Base-by-base conservation (phyloP, 2,797 vertebrate species). In the Gymnoscopelus braueri region DNA sequence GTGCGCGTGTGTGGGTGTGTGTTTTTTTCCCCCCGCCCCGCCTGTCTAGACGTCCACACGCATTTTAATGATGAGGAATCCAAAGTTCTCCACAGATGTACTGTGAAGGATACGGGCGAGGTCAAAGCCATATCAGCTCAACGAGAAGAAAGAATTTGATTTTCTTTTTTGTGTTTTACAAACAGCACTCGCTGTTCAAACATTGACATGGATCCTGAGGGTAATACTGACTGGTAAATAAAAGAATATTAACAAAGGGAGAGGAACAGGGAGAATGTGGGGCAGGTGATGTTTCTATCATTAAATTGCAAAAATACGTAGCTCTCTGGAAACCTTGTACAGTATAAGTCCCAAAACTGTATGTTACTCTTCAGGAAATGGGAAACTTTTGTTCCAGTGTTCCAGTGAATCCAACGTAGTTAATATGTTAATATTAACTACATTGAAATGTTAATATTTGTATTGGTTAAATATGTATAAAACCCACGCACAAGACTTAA, bases 1-100 rank as follows among this genome's bases (percentile, higher is more conserved):
- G 13, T 15, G 13, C 1, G 14, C 50, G 60, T 50, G 23, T 60
- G 58, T 60, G n/a, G n/a, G 11, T 32, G n/a, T 19, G 39, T 52
- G n/a, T n/a, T n/a, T n/a, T n/a, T n/a, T n/a, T n/a, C n/a, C n/a
- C n/a, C n/a, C n/a, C n/a, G n/a, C n/a, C n/a, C n/a, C n/a, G n/a
- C n/a, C n/a, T 51, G 57, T 35, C 14, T 47, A 11, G 47, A 4
- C 19, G 14, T 63, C 6, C 19, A 4, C 44, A 8, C 35, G 10
- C 64, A 70, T 47, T 63, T 69, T 69, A 67, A 77, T 79, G 51
- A 79, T 35, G 58, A 56, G 48, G 57, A 73, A 74, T 58, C 15
- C 32, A 71, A 72, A 77, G 26, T 60, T 63, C 50, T 77, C 26
- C 54, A 13, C 10, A 14, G 39, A 44, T 35, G 61, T 55, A 52